Evolutionary conservation across 2,888 invertebrate species (phyloP).

Genomic region (Seira ritae): DNA sequence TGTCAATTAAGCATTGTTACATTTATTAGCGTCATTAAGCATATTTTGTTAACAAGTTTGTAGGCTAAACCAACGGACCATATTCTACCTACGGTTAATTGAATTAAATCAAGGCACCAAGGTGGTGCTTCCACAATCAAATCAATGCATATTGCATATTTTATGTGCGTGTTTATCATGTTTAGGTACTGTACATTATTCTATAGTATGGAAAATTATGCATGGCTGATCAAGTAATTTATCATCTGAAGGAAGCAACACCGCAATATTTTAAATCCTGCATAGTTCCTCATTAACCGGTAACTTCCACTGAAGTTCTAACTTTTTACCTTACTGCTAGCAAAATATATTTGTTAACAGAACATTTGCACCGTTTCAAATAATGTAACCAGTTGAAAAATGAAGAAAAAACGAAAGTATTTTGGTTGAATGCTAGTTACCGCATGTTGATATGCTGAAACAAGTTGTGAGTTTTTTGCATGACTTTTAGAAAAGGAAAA

Average conservation of each 20-base stretch:
- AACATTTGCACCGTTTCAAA: too few species aligned
- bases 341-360: too few species aligned
- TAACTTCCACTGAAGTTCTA: too few species aligned
- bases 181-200: too few species aligned
- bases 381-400: too few species aligned
- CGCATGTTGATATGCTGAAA: conserved; percentile 19
- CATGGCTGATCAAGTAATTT: too few species aligned
- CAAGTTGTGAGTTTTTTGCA: neutral
- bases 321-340: too few species aligned
- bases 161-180: neutral
- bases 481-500: neutral
- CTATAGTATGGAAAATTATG: too few species aligned
- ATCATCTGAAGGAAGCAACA: too few species aligned
- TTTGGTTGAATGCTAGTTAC: conserved; percentile 63
- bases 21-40: conserved; percentile 12
- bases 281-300: too few species aligned
- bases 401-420: too few species aligned
- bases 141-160: conserved; percentile 50
- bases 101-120: conserved; percentile 41
- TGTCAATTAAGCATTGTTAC: neutral
- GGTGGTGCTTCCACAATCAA: conserved; percentile 60
- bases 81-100: conserved; percentile 33
- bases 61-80: conserved; percentile 57
- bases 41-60: conserved; percentile 28
- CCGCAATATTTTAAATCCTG: too few species aligned